Base-by-base conservation (phyloP, 2,888 invertebrate genomes). In the Cinara cedri region DNA sequence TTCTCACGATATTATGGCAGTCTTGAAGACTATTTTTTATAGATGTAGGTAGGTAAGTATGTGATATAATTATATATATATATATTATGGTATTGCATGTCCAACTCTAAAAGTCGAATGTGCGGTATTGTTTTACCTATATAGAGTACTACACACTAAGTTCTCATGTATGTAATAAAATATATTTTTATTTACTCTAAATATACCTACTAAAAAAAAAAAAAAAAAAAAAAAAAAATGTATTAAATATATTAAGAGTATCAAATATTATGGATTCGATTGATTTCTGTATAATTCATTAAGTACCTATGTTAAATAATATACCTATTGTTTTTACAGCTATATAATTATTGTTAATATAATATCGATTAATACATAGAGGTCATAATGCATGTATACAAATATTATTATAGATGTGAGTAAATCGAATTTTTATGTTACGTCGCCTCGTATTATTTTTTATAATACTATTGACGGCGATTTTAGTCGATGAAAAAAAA, bases 301-400 rank as follows among this genome's bases (percentile, higher is more conserved):
- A n/a, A n/a, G n/a, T n/a, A n/a, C n/a, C n/a, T n/a, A n/a, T 4
- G 34, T 60, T 26, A 9, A 24, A 55, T n/a, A n/a, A 16, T 26
- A 9, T 42, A n/a, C n/a, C n/a, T n/a, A 42, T 34, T n/a, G 62
- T n/a, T 44, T 51, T 68, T 55, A 55, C 42, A 42, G 19, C 70
- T 71, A 63, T 51, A 51, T 55, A 21, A 21, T 55, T 46, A 24
- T 21, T 72, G 24, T 42, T 24, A 4, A 16, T 51, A 44, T 71
- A 55, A 26, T 62, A 11, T 63, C 16, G 11, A 46, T 21, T 14
- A 71, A n/a, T 57, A 55, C 46, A 49, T 60, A n/a, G n/a, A n/a
- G 19, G 10, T 74, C 6, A 54, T 65, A 66, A 75, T 75, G 75
- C 75, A 75, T 75, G 75, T 75, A 75, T 75, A 75, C 75, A 75